Evolutionary conservation across 2,797 vertebrate species (phyloP), one percentile per base, ranked within the genome.

Genomic region (Chromobotia macracanthus): DNA sequence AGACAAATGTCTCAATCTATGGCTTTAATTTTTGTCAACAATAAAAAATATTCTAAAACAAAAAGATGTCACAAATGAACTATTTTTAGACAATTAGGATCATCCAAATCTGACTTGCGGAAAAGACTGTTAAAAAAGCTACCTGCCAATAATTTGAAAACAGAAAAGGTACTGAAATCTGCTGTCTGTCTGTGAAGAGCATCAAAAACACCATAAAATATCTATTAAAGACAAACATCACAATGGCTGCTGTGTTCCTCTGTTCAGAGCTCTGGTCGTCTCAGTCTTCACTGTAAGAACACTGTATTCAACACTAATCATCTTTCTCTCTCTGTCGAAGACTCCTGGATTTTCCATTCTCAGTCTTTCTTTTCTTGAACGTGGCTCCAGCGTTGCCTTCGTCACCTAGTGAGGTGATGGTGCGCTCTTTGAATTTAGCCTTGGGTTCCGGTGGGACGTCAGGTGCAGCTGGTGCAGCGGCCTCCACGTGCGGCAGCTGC

Each of bases 361-460:
- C 96, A 7, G 93, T 85, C 88, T 94, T 99, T 88, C 93, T 96
- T 88, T 95, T 99, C 90, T 94, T 97, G 89, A 99, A 98, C 0
- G 93, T 92, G 0, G 95, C 87, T 84, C 92, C 35, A 16, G 90
- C 73, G 66, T 88, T 89, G 19, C 92, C 87, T 61, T 94, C 86
- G 1, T 92, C 91, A 75, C 95, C 96, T 1, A 98, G 95, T 2
- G 95, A 97, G 16, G 95, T 97, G 87, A 99, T 96, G 83, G 95
- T 90, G 80, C 97, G 97, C 82, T 99, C 97, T 87, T 90, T 96
- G 90, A 98, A 99, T 83, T 95, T 95, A 2, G 94, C 84, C 84
- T 94, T 94, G 0, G 91, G 91, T 72, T 96, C 95, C 0, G 91
- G 88, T 0, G 91, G 90, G 41, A 82, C 58, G 1, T 92, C 91